These are phyloP conservation scores for Eristalinus sepulchralis DNA, from an alignment of 2,888 invertebrate genomes.

Conservation along the genomic window DNA sequence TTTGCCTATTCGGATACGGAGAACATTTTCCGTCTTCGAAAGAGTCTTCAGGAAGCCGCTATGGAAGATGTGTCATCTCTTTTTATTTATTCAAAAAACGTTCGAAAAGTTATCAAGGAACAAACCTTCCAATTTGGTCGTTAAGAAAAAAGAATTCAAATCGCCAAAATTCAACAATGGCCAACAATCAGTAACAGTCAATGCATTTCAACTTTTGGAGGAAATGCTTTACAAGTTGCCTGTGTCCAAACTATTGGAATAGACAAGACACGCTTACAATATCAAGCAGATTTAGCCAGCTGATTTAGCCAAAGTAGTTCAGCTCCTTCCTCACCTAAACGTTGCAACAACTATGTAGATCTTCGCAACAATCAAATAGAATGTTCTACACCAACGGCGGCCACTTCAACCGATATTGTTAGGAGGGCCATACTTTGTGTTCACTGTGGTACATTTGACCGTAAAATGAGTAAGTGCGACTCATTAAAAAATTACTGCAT, in stretches of 20 bases:
- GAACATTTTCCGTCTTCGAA: slow-evolving; percentile 45
- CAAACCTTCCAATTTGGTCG: slow-evolving; percentile 47
- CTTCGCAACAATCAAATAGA: too few relatives aligned
- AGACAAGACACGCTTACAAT: neutral
- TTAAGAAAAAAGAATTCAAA: slow-evolving; percentile 50
- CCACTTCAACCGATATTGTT: too few relatives aligned
- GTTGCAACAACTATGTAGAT: too few relatives aligned
- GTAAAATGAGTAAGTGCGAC: too few relatives aligned
- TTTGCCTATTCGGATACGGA: slow-evolving; percentile 53
- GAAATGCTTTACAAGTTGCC: neutral
- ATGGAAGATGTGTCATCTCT: slow-evolving; percentile 43
- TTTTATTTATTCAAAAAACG: slow-evolving; percentile 52
- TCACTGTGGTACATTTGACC: too few relatives aligned
- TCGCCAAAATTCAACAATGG: neutral
- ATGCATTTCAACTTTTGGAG: too few relatives aligned
- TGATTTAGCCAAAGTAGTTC: neutral
- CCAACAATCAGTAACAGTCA: neutral
- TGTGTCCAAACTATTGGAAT: neutral
- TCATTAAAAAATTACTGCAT: too few relatives aligned
- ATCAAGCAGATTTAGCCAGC: neutral
- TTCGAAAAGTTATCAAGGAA: slow-evolving; percentile 36
- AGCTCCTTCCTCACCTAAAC: too few relatives aligned
- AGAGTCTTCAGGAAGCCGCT: slow-evolving; percentile 46
- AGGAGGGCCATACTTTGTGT: too few relatives aligned
- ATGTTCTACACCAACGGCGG: too few relatives aligned